A percentile compares a stretch with the other conserved stretches of the same genome.
Conservation (phyloP, 2,888 invertebrate genomes). For the Netelia melanura region DNA sequence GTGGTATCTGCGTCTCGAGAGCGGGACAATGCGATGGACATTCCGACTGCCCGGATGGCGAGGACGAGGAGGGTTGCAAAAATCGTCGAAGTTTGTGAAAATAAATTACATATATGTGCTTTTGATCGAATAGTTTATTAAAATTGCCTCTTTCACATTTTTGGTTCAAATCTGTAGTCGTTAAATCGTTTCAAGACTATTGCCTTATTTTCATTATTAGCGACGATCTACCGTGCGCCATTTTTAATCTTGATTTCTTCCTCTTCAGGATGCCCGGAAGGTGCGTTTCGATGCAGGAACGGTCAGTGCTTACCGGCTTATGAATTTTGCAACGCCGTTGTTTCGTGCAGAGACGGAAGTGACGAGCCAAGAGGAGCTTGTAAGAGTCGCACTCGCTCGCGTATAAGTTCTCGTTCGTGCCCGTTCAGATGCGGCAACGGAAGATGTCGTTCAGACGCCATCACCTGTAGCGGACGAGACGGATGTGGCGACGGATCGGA, state of each 20-base stretch:
- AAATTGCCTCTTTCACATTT: too few species aligned
- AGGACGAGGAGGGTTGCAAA: conserved; percentile 90
- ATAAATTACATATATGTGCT: background rate
- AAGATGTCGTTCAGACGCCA: conserved; percentile 94
- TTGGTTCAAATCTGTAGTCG: too few species aligned
- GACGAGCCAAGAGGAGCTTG: conserved; percentile 91
- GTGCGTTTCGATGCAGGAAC: conserved; percentile 94
- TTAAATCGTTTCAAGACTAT: background rate
- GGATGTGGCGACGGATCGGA: conserved; percentile 97
- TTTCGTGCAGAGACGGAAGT: conserved; percentile 94
- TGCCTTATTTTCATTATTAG: background rate
- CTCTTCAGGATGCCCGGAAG: conserved; percentile 89
- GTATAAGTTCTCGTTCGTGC: conserved; percentile 88
- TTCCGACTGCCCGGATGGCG: conserved; percentile 91
- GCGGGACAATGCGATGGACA: conserved; percentile 93
- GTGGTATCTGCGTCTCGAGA: conserved; percentile 91
- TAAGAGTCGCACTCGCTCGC: conserved; percentile 83
- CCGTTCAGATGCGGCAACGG: conserved; percentile 95
- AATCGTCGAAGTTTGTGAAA: conserved; percentile 86
- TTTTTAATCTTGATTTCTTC: background rate
- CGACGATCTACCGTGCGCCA: background rate
- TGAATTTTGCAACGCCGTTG: conserved; percentile 96
- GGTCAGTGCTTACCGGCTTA: conserved; percentile 96
- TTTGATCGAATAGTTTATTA: background rate
- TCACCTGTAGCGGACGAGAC: conserved; percentile 95